Evolutionary conservation across 2,888 invertebrate species (phyloP).

Genomic region (Epistrophe eligans): DNA sequence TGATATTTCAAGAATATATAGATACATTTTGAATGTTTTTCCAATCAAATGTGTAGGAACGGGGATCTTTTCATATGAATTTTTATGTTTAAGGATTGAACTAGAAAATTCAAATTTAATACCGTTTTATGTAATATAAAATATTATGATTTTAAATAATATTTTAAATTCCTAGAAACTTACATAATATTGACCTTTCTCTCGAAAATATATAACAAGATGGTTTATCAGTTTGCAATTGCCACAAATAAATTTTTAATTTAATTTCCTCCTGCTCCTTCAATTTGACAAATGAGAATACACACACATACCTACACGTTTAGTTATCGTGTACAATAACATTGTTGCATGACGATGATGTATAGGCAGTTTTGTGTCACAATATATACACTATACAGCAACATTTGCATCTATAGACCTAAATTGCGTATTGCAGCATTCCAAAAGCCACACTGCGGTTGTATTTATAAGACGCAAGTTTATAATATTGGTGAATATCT

Average conservation of each 20-base stretch:
- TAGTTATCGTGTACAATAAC: conserved; percentile 2
- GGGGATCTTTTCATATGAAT: background rate
- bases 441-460: background rate
- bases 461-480: conserved; percentile 4
- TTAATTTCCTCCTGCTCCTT: conserved; percentile 31
- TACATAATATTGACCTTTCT: background rate
- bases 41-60: background rate
- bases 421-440: conserved; percentile 26
- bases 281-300: conserved; percentile 39
- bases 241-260: conserved; percentile 58
- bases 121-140: background rate
- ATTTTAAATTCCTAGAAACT: background rate
- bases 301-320: background rate
- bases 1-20: background rate
- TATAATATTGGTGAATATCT: conserved; percentile 25
- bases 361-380: conserved; percentile 26
- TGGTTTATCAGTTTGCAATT: conserved; percentile 1
- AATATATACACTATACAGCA: background rate
- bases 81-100: background rate
- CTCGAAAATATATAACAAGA: background rate
- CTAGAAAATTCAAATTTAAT: background rate
- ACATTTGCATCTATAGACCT: background rate
- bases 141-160: background rate
- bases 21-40: background rate
- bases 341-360: background rate